Percentiles rank a stretch among this genome's conserved stretches.
These are phyloP conservation scores for Caenorhabditis sp. DNA, from an alignment of 2,888 invertebrate genomes.

Conservation along the genomic window DNA sequence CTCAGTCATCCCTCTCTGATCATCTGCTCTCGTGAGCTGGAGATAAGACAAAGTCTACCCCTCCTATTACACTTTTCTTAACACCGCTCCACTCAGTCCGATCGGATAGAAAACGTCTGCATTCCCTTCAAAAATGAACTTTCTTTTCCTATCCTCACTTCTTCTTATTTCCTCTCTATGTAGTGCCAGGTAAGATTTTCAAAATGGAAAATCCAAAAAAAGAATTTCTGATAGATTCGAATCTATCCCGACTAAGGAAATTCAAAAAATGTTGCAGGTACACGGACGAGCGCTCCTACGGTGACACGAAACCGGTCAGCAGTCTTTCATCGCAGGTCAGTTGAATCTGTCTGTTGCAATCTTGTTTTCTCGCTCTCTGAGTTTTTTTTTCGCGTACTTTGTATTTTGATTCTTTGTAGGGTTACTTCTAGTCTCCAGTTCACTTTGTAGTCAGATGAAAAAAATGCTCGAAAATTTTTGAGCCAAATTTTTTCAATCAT, in stretches of 20 bases:
- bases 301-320: slow-evolving; percentile 42
- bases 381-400: not conserved
- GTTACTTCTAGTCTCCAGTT: not conserved
- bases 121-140: slow-evolving; percentile 1
- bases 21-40: slow-evolving; percentile 36
- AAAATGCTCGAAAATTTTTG: no score
- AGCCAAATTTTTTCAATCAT: no score
- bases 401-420: not conserved
- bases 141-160: not conserved
- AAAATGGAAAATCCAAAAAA: no score
- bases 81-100: not conserved
- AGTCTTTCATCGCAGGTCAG: slow-evolving; percentile 43
- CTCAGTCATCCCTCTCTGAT: slow-evolving; percentile 17
- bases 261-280: slow-evolving; percentile 39
- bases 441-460: no score
- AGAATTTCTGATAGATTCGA: not conserved
- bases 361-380: not conserved
- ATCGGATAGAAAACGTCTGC: slow-evolving; percentile 10
- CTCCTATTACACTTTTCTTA: slow-evolving; percentile 13
- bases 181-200: slow-evolving; percentile 17
- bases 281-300: slow-evolving; percentile 30
- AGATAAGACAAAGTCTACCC: not conserved
- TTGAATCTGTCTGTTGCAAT: no score
- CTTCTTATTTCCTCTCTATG: not conserved
- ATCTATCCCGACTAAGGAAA: not conserved